These are phyloP conservation scores for Drosophila murphyi DNA, from an alignment of 1,140 invertebrate species.

Conservation along the genomic window DNA sequence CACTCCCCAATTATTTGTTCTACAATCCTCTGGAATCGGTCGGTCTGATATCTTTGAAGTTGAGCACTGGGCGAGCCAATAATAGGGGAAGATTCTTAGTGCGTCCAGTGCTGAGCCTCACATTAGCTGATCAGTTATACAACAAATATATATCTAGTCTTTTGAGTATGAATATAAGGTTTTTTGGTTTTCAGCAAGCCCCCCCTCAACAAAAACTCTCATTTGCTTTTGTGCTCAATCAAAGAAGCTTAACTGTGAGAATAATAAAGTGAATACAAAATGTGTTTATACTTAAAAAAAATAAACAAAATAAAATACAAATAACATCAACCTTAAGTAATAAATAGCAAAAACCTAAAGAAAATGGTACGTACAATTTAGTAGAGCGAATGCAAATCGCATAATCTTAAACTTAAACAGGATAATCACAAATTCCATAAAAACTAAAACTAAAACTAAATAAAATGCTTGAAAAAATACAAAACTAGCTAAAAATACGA, in stretches of 20 bases:
- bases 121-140: not conserved
- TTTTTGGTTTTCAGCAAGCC: conserved; percentile 44
- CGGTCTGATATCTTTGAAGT: conserved; percentile 1
- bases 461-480: conserved; percentile 44
- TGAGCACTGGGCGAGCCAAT: conserved; percentile 54
- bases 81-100: conserved; percentile 82
- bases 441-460: conserved; percentile 19
- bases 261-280: conserved; percentile 72
- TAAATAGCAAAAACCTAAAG: conserved; percentile 44
- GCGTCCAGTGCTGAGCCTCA: conserved; percentile 57
- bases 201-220: conserved; percentile 62
- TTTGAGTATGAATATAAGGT: conserved; percentile 58
- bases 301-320: conserved; percentile 27
- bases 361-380: conserved; percentile 43
- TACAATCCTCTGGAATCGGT: conserved; percentile 1
- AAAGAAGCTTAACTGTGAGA: conserved; percentile 84
- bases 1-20: not conserved
- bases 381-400: conserved; percentile 41
- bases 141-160: conserved; percentile 31
- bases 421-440: conserved; percentile 16
- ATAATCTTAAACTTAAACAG: conserved; percentile 38
- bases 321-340: conserved; percentile 31
- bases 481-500: conserved; percentile 45
- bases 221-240: conserved; percentile 84
- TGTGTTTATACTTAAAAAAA: conserved; percentile 38